Base-by-base conservation (phyloP, 2,113 vertebrate genomes). In the Daboia siamensis region DNA sequence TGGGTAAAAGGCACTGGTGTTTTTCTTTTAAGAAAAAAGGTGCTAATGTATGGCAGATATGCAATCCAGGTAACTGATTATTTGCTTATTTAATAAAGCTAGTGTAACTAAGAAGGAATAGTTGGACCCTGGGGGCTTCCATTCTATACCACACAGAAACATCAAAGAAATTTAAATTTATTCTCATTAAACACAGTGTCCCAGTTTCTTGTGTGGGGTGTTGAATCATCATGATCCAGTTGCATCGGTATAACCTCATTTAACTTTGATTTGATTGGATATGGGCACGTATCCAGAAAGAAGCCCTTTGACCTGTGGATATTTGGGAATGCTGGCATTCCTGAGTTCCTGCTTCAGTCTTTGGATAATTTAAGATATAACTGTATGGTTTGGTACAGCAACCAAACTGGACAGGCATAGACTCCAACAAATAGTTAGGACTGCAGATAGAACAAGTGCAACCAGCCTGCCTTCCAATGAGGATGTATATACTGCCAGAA, bases 131-230 rank as follows among this genome's bases (percentile, higher is more conserved):
- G 90, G 85, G 69, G 93, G 52, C 8, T 96, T 96, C 93, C 92
- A 92, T 93, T 90, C 21, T 92, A 90, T 96, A 96, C 92, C 91
- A 96, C 91, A 96, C 96, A 97, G 93, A 97, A 97, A 97, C 96
- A 96, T 95, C 94, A 96, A 97, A 97, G 94, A 98, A 93, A 97
- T 97, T 97, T 96, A 96, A 97, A 97, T 96, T 80, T 91, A 90
- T 95, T 97, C 91, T 97, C 93, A 96, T 96, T 96, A 97, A 96
- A 96, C 24, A 93, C 90, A 91, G 52, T 95, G 94, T 94, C 96
- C 95, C 95, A 97, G 93, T 96, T 97, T 97, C 90, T n/a, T 93
- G 8, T 61, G 56, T 88, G 93, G 26, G 12, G 89, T 13, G 10
- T 93, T 96, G 93, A 96, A 95, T 97, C 93, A 96, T 94, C 95